Evolutionary conservation across 2,113 vertebrate species (phyloP).

Genomic region (Ploceus nigricollis): DNA sequence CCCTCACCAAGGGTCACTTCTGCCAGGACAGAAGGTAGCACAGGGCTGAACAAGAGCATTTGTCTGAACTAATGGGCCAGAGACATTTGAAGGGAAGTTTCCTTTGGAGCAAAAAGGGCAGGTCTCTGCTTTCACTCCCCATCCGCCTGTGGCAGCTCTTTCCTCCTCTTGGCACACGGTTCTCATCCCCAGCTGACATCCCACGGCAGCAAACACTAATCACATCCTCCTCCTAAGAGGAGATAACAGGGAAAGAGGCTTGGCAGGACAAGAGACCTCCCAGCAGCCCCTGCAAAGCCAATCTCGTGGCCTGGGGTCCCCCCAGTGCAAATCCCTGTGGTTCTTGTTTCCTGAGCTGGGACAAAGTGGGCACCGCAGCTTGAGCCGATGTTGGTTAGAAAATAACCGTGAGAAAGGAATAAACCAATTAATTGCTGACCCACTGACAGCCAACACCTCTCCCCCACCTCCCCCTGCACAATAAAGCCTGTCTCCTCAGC

Average conservation of each 20-base stretch:
- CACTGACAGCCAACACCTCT: neutral
- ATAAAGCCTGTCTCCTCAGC: slow-evolving; percentile 26
- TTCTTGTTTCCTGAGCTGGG: neutral
- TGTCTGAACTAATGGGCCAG: neutral
- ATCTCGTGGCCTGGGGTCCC: neutral
- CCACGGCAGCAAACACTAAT: neutral
- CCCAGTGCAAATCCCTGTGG: neutral
- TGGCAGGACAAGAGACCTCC: neutral
- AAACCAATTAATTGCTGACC: slow-evolving; percentile 65
- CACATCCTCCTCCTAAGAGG: neutral
- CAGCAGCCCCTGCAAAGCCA: neutral
- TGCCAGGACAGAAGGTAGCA: neutral
- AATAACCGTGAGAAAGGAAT: slow-evolving; percentile 66
- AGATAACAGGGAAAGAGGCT: slow-evolving; percentile 3
- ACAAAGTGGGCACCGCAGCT: neutral
- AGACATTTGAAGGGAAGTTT: neutral
- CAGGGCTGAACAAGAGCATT: neutral
- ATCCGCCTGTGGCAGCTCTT: neutral
- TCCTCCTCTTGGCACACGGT: neutral
- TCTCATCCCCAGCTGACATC: slow-evolving; percentile 9
- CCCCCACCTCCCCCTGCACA: neutral
- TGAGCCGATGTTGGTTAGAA: slow-evolving; percentile 12
- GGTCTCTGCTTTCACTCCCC: neutral
- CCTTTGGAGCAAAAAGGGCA: neutral
- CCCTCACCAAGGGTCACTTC: neutral